Evolutionary conservation across 2,888 invertebrate species (phyloP).

Genomic region (Papilio gigon): DNA sequence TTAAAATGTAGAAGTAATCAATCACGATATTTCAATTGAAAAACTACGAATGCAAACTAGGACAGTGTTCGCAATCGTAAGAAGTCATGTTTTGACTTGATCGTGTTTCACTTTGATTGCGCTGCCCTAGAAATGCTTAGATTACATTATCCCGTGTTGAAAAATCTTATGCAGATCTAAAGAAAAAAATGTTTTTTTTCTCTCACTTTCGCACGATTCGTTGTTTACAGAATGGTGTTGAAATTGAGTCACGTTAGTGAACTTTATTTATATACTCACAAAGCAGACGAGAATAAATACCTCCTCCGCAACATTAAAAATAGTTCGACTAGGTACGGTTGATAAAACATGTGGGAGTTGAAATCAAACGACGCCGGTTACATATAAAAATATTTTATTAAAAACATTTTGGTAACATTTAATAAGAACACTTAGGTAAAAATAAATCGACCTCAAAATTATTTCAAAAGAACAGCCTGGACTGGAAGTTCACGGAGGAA

Average conservation of each 20-base stretch:
- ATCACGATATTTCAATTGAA: too few species aligned
- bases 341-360: constrained; percentile 46
- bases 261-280: constrained; percentile 30
- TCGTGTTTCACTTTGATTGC: constrained; percentile 52
- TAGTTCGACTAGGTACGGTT: constrained; percentile 21
- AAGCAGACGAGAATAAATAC: constrained; percentile 31
- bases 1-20: too few species aligned
- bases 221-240: constrained; percentile 42
- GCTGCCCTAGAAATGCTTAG: constrained; percentile 56
- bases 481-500: constrained; percentile 82
- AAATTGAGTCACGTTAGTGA: constrained; percentile 36
- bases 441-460: constrained; percentile 83
- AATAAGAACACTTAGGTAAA: constrained; percentile 85
- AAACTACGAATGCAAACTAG: too few species aligned
- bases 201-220: constrained; percentile 51
- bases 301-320: constrained; percentile 28
- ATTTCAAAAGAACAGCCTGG: constrained; percentile 83
- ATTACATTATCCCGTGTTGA: constrained; percentile 59
- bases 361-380: constrained; percentile 60
- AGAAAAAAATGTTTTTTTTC: constrained; percentile 48
- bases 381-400: constrained; percentile 84
- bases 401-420: constrained; percentile 85
- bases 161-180: constrained; percentile 46
- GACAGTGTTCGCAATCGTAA: too few species aligned
- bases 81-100: background rate